These are phyloP conservation scores for Thymallus thymallus DNA, from an alignment of 2,113 vertebrate genomes.

Conservation along the genomic window DNA sequence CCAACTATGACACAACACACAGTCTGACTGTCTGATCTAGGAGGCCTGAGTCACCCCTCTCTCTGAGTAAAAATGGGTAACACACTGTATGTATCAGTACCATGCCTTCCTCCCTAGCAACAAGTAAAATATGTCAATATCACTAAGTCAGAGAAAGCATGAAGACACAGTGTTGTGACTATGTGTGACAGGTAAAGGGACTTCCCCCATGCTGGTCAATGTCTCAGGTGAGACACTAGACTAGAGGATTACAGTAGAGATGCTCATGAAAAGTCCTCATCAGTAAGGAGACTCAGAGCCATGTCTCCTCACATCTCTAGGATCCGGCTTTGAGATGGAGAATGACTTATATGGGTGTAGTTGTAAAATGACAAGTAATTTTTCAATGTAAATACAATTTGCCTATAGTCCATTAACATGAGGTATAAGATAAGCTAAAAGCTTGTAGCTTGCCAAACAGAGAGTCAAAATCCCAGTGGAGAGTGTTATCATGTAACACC, in stretches of 20 bases:
- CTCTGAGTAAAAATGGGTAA: background rate
- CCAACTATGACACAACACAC: no score
- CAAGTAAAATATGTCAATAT: background rate
- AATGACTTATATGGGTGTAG: no score
- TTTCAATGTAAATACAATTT: background rate
- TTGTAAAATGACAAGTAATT: background rate
- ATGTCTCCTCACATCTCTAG: background rate
- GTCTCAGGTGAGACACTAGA: no score
- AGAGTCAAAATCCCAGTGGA: background rate
- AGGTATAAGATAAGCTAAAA: background rate
- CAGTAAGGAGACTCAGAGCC: background rate
- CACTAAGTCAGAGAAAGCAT: background rate
- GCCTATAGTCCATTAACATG: background rate
- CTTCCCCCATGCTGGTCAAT: no score
- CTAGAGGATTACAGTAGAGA: no score
- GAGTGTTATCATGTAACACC: slow-evolving; percentile 58
- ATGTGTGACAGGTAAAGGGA: no score
- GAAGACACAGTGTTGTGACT: background rate
- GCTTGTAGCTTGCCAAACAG: background rate
- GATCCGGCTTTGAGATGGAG: background rate
- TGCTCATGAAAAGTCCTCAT: background rate
- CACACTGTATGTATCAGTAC: background rate
- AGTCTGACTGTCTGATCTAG: background rate
- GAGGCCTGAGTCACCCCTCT: slow-evolving; percentile 16
- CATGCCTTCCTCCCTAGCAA: background rate